These are phyloP conservation scores for Diorhabda sublineata DNA, from an alignment of 1,140 invertebrate species.

Conservation along the genomic window DNA sequence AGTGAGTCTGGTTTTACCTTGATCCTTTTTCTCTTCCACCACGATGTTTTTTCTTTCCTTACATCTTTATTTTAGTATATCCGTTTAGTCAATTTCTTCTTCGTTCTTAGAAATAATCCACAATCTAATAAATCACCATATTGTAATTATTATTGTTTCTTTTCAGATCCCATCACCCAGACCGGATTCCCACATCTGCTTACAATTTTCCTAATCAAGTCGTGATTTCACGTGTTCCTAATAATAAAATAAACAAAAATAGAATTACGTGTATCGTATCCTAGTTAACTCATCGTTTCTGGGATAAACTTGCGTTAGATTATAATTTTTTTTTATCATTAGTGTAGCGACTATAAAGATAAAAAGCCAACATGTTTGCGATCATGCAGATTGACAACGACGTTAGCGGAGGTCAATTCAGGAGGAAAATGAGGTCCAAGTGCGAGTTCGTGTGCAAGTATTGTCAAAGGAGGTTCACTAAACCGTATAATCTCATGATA, in stretches of 20 bases:
- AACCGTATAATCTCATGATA: constrained; percentile 99
- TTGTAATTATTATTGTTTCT: not conserved
- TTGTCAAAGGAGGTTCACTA: constrained; percentile 97
- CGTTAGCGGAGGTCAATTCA: constrained; percentile 83
- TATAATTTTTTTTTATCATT: not conserved
- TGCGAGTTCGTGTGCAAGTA: constrained; percentile 99
- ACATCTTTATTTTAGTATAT: too few species aligned
- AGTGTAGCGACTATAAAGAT: constrained; percentile 15
- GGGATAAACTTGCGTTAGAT: not conserved
- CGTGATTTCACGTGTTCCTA: not conserved
- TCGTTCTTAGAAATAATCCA: too few species aligned
- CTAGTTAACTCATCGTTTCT: constrained; percentile 14
- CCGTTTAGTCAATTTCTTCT: too few species aligned
- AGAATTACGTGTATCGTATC: constrained; percentile 7
- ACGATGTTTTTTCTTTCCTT: too few species aligned
- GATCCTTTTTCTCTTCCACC: too few species aligned
- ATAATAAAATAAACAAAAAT: constrained; percentile 8
- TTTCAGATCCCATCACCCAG: not conserved
- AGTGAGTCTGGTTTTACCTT: too few species aligned
- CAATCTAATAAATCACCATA: too few species aligned
- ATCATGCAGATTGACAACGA: constrained; percentile 87
- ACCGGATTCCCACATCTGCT: not conserved
- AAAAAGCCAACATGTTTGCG: constrained; percentile 67
- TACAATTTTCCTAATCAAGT: not conserved
- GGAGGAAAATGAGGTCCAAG: constrained; percentile 89